A percentile compares a stretch with the other conserved stretches of the same genome.
Evolutionary conservation across 1,140 invertebrate species (phyloP).

Genomic region (Sminthurinus signatus): DNA sequence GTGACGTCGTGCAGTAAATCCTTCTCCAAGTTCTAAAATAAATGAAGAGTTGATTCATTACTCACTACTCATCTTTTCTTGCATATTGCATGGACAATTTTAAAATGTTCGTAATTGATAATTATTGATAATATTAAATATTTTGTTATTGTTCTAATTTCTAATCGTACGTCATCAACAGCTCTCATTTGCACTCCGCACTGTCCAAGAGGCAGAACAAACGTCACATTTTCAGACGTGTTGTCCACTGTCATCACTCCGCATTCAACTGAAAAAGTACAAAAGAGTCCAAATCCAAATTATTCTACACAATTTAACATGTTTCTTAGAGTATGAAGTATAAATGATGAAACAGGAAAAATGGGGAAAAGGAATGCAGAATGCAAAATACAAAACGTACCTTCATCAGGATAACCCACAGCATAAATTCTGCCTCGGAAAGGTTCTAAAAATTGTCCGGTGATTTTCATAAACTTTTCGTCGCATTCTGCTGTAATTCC

Average conservation of each 20-base stretch:
- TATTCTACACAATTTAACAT: too few relatives aligned
- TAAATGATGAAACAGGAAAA: too few relatives aligned
- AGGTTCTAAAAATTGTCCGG: conserved; percentile 18
- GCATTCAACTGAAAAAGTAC: too few relatives aligned
- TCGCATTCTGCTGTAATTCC: conserved; percentile 16
- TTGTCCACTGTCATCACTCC: conserved; percentile 16
- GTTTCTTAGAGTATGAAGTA: too few relatives aligned
- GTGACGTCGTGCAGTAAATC: conserved; percentile 31
- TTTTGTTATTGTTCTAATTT: conserved; percentile 2
- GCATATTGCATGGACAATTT: too few relatives aligned
- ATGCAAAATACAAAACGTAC: too few relatives aligned
- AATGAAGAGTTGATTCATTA: too few relatives aligned
- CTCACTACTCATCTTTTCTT: background rate
- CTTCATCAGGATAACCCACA: conserved; percentile 28
- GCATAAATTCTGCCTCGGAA: conserved; percentile 39
- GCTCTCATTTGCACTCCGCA: conserved; percentile 39
- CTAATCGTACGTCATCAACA: conserved; percentile 28
- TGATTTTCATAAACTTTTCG: conserved; percentile 23
- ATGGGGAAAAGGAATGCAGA: too few relatives aligned
- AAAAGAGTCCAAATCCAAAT: too few relatives aligned
- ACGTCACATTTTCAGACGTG: conserved; percentile 30
- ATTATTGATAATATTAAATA: too few relatives aligned
- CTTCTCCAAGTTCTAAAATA: conserved; percentile 31
- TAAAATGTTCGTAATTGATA: background rate
- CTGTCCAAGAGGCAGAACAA: conserved; percentile 26